These are phyloP conservation scores for Lepilemur ruficaudatus DNA, from an alignment of 2,797 vertebrate species.

Conservation along the genomic window DNA sequence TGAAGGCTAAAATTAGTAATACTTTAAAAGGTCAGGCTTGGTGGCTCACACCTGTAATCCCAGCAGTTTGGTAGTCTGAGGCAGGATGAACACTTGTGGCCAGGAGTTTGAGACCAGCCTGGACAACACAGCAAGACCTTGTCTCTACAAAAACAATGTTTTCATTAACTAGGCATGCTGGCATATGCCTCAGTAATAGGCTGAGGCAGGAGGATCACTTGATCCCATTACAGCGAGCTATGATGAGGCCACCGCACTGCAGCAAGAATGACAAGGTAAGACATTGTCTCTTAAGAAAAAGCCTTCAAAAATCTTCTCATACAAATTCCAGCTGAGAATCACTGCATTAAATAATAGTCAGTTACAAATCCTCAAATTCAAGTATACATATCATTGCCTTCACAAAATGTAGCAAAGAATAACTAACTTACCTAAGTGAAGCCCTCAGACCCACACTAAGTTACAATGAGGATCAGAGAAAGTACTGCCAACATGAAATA, in stretches of 20 bases:
- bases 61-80: neutral
- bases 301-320: neutral
- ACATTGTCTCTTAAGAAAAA: neutral
- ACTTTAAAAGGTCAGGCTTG: neutral
- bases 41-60: neutral
- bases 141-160: no score
- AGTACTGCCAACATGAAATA: neutral
- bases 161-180: neutral
- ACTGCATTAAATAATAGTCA: neutral
- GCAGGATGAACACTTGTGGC: neutral
- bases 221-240: neutral
- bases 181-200: neutral
- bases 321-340: neutral
- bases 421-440: neutral
- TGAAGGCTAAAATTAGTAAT: neutral
- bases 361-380: neutral
- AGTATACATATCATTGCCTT: neutral
- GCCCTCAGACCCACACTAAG: neutral
- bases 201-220: neutral
- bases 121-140: neutral
- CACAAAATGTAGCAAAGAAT: neutral
- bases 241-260: neutral
- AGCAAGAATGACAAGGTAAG: neutral
- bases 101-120: neutral
- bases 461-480: neutral